Conservation (phyloP, 2,797 vertebrate species). For the Meriones psammophilus region DNA sequence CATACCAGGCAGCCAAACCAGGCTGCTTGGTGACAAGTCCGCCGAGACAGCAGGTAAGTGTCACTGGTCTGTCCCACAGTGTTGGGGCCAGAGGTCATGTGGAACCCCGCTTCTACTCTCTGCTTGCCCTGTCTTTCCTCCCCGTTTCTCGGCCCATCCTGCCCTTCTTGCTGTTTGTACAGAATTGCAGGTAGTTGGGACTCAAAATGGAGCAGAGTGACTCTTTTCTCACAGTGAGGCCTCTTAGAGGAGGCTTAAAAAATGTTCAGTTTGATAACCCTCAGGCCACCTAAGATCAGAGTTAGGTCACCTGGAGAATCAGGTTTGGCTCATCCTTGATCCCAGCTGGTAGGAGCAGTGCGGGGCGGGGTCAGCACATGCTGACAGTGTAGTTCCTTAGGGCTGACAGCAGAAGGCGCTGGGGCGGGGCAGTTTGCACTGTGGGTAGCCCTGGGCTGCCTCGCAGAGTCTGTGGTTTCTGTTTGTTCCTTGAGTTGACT, state of each 20-base stretch:
- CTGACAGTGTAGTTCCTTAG: neutral
- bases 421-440: neutral
- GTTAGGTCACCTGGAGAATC: neutral
- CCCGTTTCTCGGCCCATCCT: neutral
- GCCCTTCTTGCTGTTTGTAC: neutral
- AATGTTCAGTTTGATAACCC: neutral
- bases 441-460: neutral
- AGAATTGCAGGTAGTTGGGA: neutral
- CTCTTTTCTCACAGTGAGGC: neutral
- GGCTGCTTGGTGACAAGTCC: constrained; percentile 92
- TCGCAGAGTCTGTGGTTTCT: neutral
- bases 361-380: neutral
- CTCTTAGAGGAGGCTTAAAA: neutral
- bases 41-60: constrained; percentile 88
- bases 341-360: neutral
- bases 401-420: neutral
- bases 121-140: neutral
- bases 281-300: neutral
- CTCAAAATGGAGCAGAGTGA: neutral
- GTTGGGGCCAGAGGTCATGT: rapidly evolving
- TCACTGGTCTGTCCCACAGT: rapidly evolving
- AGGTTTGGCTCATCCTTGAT: neutral
- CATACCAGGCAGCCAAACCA: constrained; percentile 94
- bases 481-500: neutral
- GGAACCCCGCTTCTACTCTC: rapidly evolving